Evolutionary conservation across 2,113 vertebrate species (phyloP), one percentile per base, ranked within the genome.

Genomic region (Trinectes maculatus): DNA sequence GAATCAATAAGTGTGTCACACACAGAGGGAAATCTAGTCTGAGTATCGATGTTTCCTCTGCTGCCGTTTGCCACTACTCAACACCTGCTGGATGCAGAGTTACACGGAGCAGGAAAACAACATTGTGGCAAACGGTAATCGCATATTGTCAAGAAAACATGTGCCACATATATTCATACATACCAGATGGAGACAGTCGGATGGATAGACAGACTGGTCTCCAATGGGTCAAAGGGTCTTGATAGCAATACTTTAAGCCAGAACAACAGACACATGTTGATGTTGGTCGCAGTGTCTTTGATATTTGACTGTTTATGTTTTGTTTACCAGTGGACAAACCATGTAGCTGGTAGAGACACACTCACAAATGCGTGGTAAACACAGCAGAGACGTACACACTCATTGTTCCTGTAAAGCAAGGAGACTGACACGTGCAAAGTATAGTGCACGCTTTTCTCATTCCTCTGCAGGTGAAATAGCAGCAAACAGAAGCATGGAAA

Each of bases 1-100:
- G 57, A 81, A 86, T 85, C 83, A 66, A 82, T 86, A 55, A 29
- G 33, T 57, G 53, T 62, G 54, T 81, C 60, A 74, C 69, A 73
- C 74, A 64, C 68, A 69, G 59, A 75, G 39, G 48, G 55, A 73
- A 60, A 67, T 44, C 61, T 29, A 9, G 52, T 75, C 59, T 62
- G 55, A 55, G 49, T 55, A 85, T 85, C 12, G 63, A 79, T 84
- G 46, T 85, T 78, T 71, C 13, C 67, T 68, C 53, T 43, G 39
- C 44, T 48, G 59, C 60, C 18, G 40, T 55, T 57, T 7, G 11
- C 63, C 29, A 65, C 42, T 59, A 18, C 5, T 54, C 10, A 39
- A 33, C n/a, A 66, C 26, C 47, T 18, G 36, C 25, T 66, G 51
- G 57, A 70, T 49, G 31, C 39, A 75, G 42, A 57, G 43, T 58